Evolutionary conservation across 2,113 vertebrate species (phyloP).

Genomic region (Cottus gobio): DNA sequence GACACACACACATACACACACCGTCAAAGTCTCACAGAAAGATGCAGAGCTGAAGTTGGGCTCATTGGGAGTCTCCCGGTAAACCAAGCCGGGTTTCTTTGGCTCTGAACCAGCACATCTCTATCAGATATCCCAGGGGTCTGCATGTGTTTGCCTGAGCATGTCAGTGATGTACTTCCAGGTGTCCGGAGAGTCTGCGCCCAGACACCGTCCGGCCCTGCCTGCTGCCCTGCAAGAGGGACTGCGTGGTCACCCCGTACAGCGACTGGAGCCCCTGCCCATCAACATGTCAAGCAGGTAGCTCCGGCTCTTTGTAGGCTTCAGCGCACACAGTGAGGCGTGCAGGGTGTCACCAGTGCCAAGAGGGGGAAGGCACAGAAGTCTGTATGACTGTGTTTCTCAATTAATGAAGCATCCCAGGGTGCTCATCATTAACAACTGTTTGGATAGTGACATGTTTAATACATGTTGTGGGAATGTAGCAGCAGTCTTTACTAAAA

Average conservation of each 20-base stretch:
- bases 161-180: conserved; percentile 61
- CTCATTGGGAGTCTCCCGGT: neutral
- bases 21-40: neutral
- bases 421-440: conserved; percentile 13
- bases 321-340: neutral
- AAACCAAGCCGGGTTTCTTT: conserved; percentile 1
- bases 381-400: neutral
- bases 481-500: neutral
- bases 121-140: conserved; percentile 7
- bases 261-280: conserved; percentile 94
- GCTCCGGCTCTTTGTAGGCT: neutral
- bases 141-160: conserved; percentile 25
- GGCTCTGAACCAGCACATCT: conserved; percentile 33
- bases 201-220: conserved; percentile 96
- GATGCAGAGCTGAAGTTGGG: neutral
- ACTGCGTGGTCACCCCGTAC: conserved; percentile 92
- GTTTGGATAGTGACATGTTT: conserved; percentile 8
- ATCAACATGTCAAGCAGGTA: conserved; percentile 91
- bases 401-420: neutral
- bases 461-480: neutral
- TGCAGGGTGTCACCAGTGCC: too few species aligned
- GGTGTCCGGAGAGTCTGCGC: conserved; percentile 95
- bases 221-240: conserved; percentile 93
- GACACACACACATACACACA: neutral
- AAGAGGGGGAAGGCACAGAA: neutral